These are phyloP conservation scores for Lasiommata megera DNA, from an alignment of 2,888 invertebrate genomes.

Conservation along the genomic window DNA sequence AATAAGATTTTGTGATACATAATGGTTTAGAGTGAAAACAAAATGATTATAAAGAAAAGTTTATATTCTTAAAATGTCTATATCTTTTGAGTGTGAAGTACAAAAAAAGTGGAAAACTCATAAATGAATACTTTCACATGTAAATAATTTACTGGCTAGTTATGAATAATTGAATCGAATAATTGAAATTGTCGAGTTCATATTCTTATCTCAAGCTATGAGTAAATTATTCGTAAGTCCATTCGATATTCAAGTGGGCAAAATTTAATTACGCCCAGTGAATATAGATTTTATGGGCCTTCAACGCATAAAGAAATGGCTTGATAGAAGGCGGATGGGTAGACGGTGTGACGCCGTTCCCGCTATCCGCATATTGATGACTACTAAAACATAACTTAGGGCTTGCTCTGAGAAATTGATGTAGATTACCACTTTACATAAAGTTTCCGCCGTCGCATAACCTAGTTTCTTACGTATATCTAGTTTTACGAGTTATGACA, in stretches of 20 bases:
- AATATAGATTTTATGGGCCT: constrained; percentile 27
- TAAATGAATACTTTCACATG: no score
- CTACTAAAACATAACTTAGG: constrained; percentile 49
- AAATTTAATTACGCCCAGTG: constrained; percentile 19
- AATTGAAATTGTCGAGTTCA: no score
- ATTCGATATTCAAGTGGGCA: constrained; percentile 7
- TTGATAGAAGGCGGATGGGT: constrained; percentile 43
- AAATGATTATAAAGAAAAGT: no score
- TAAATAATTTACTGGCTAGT: no score
- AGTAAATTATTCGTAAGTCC: background rate
- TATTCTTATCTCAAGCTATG: background rate
- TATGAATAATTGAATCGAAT: no score
- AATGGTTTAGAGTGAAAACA: no score
- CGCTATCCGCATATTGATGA: constrained; percentile 56
- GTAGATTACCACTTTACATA: constrained; percentile 43
- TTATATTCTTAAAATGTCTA: no score
- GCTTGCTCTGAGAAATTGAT: constrained; percentile 37
- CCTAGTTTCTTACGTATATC: constrained; percentile 7
- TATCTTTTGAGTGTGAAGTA: no score
- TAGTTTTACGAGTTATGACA: no score
- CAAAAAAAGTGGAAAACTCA: no score
- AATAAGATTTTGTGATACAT: no score
- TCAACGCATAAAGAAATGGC: constrained; percentile 40
- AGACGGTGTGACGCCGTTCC: constrained; percentile 63
- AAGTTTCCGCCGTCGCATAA: constrained; percentile 31